Conservation (phyloP, 2,888 invertebrate genomes). For the Cephonodes hylas region DNA sequence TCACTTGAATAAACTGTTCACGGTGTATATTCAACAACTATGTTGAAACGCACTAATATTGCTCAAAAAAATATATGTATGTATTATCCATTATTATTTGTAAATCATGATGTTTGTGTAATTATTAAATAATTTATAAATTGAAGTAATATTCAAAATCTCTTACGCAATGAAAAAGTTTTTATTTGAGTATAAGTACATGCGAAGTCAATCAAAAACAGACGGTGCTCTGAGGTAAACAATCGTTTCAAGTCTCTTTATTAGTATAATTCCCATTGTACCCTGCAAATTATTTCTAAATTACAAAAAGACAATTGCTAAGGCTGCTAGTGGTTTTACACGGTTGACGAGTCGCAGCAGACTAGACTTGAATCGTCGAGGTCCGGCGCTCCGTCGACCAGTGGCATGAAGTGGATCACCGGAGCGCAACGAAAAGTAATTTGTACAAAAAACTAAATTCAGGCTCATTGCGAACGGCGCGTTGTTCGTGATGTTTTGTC, state of each 20-base stretch:
- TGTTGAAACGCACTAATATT: too few species aligned
- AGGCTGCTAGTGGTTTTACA: constrained; percentile 26
- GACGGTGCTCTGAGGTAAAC: constrained; percentile 50
- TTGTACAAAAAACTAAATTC: constrained; percentile 79
- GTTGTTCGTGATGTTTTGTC: constrained; percentile 78
- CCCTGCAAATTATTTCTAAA: constrained; percentile 27
- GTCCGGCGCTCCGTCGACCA: constrained; percentile 35
- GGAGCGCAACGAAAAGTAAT: constrained; percentile 80
- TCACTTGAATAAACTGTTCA: too few species aligned
- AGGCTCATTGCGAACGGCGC: constrained; percentile 76
- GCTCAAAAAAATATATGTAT: too few species aligned
- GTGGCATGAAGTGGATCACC: constrained; percentile 66
- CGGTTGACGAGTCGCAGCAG: constrained; percentile 47
- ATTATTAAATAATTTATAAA: not conserved
- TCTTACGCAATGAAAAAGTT: constrained; percentile 65
- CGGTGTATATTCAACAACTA: too few species aligned
- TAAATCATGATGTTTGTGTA: not conserved
- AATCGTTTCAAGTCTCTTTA: constrained; percentile 30
- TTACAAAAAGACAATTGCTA: constrained; percentile 19
- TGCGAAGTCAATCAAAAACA: constrained; percentile 50
- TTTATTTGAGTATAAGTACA: constrained; percentile 64
- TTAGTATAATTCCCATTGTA: constrained; percentile 31
- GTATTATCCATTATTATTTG: not conserved
- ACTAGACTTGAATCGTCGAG: constrained; percentile 43
- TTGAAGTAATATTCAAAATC: not conserved